phyloP scores from a whole-genome alignment of 1,140 invertebrate genomes.

The Drosophila bipectinata region DNA sequence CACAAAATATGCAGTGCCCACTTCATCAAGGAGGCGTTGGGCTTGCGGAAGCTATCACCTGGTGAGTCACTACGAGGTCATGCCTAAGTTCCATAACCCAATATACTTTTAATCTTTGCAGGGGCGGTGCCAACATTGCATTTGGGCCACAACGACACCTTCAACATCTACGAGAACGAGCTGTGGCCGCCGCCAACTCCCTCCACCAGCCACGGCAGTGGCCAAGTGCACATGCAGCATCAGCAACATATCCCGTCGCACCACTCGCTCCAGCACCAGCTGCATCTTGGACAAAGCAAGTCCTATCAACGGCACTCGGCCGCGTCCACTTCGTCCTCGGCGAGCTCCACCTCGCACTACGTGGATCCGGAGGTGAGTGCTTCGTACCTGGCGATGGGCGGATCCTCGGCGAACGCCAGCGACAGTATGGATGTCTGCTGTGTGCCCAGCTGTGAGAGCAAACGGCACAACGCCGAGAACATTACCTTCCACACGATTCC shows the following conservation, averaged over 20 bases:
- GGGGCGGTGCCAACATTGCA: constrained; percentile 77
- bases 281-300: constrained; percentile 40
- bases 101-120: not conserved
- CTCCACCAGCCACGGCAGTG: constrained; percentile 24
- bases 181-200: constrained; percentile 70
- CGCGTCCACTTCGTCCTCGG: constrained; percentile 68
- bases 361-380: constrained; percentile 55
- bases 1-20: constrained; percentile 81
- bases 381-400: constrained; percentile 51
- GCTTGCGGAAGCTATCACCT: constrained; percentile 70
- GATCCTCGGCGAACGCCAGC: constrained; percentile 43
- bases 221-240: constrained; percentile 34
- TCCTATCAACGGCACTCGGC: constrained; percentile 65
- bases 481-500: constrained; percentile 83
- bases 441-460: constrained; percentile 75
- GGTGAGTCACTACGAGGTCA: constrained; percentile 32
- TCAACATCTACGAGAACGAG: constrained; percentile 81
- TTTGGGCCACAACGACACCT: constrained; percentile 76
- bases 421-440: constrained; percentile 75
- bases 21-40: constrained; percentile 77
- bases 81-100: not conserved
- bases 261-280: constrained; percentile 36
- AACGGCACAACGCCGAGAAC: constrained; percentile 73
- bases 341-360: constrained; percentile 67
- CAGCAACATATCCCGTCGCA: constrained; percentile 42